Conservation (phyloP, 2,113 vertebrate genomes). For the Hippoglossus stenolepis region DNA sequence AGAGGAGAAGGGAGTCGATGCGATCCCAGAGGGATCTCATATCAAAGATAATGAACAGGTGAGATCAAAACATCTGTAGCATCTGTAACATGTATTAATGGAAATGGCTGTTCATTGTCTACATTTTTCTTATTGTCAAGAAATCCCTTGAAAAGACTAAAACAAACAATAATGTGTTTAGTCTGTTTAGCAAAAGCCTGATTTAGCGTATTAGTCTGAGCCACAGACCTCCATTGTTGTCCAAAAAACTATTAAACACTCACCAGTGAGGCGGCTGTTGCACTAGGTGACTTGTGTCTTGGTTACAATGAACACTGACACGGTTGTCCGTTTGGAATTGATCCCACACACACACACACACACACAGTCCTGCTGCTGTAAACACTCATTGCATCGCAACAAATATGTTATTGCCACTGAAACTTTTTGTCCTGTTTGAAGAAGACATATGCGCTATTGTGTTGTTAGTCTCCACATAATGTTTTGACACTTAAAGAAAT, state of each 20-base stretch:
- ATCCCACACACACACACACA: neutral
- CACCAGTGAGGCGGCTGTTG: neutral
- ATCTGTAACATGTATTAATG: too few relatives aligned
- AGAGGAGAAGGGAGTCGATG: conserved; percentile 92
- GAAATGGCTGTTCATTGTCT: too few relatives aligned
- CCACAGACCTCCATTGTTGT: neutral
- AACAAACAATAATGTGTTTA: too few relatives aligned
- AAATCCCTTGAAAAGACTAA: neutral
- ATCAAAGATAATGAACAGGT: conserved; percentile 99
- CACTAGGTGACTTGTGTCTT: neutral
- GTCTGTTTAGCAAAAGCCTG: too few relatives aligned
- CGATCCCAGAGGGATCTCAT: conserved; percentile 94
- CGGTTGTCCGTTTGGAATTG: neutral
- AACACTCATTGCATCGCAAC: neutral
- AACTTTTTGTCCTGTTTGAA: too few relatives aligned
- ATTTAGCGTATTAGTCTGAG: neutral
- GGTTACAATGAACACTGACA: neutral
- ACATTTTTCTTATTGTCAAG: neutral
- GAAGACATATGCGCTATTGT: neutral
- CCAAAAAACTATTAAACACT: neutral
- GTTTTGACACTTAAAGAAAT: too few relatives aligned
- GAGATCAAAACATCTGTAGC: neutral
- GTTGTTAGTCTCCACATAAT: too few relatives aligned
- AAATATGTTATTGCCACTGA: neutral
- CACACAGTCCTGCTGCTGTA: neutral